These are phyloP conservation scores for Glaucidium brasilianum DNA, from an alignment of 2,113 vertebrate genomes.

Conservation along the genomic window DNA sequence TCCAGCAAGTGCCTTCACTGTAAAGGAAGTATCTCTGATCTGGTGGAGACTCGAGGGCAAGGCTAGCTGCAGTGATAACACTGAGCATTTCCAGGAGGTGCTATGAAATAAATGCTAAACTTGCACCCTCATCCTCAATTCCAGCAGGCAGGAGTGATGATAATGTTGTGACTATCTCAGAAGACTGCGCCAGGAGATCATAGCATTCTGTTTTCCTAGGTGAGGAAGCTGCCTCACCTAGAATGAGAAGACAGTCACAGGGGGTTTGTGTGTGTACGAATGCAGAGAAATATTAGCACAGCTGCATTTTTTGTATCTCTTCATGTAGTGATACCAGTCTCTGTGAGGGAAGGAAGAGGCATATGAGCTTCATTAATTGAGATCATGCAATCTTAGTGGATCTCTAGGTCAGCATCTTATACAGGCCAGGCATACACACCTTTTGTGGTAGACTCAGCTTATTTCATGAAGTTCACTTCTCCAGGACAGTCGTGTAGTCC, in stretches of 20 bases:
- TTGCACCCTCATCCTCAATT: not conserved
- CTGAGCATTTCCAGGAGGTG: not conserved
- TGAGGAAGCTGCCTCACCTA: not conserved
- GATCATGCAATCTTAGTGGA: not conserved
- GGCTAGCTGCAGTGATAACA: not conserved
- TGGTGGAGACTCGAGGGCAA: not conserved
- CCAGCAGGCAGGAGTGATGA: not conserved
- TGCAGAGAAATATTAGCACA: not conserved
- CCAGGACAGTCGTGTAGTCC: not conserved
- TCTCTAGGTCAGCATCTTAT: not conserved
- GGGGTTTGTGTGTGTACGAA: not conserved
- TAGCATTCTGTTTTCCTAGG: not conserved
- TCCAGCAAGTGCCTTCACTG: not conserved
- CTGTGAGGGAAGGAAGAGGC: not conserved
- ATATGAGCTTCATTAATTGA: not conserved
- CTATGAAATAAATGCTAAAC: not conserved
- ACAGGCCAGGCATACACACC: not conserved
- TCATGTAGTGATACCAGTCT: not conserved
- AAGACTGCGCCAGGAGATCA: not conserved
- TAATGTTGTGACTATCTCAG: not conserved
- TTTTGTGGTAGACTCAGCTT: not conserved
- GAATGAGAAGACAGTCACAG: not conserved
- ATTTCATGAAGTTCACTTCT: not conserved
- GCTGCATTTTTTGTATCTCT: not conserved
- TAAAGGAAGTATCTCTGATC: not conserved